These are phyloP conservation scores for Baronia brevicornis DNA, from an alignment of 2,888 invertebrate genomes.

Conservation along the genomic window DNA sequence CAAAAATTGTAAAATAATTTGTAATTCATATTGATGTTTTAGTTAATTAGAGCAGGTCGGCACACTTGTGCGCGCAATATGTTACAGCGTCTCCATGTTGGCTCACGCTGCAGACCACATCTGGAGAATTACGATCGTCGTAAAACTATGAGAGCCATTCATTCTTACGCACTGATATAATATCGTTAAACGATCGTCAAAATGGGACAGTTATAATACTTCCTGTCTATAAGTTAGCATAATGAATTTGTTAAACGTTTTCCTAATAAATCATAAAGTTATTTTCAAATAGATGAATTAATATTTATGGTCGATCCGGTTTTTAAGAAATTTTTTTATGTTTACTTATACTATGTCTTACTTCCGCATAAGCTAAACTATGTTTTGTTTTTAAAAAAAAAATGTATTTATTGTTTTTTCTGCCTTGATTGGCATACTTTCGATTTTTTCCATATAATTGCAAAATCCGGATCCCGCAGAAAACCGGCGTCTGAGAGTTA, in stretches of 20 bases:
- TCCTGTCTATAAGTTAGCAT: constrained; percentile 23
- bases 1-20: constrained; percentile 4
- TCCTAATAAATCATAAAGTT: too few species aligned
- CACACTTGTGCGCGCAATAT: constrained; percentile 19
- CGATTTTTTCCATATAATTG: too few species aligned
- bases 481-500: too few species aligned
- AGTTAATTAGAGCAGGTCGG: constrained; percentile 10
- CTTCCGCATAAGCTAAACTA: too few species aligned
- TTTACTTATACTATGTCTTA: too few species aligned
- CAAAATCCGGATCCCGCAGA: too few species aligned
- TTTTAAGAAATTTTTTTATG: too few species aligned
- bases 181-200: constrained; percentile 21
- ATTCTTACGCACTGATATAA: constrained; percentile 20
- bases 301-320: too few species aligned
- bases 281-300: too few species aligned
- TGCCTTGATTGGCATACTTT: too few species aligned
- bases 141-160: constrained; percentile 26
- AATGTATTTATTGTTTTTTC: too few species aligned
- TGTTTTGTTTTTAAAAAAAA: too few species aligned
- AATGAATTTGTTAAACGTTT: constrained; percentile 18
- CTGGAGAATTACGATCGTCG: constrained; percentile 26
- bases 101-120: constrained; percentile 17
- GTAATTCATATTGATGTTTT: constrained; percentile 3
- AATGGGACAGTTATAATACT: constrained; percentile 23
- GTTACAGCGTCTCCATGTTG: background rate